These are phyloP conservation scores for Gracilinanus agilis DNA, from an alignment of 2,113 vertebrate species.

Conservation along the genomic window DNA sequence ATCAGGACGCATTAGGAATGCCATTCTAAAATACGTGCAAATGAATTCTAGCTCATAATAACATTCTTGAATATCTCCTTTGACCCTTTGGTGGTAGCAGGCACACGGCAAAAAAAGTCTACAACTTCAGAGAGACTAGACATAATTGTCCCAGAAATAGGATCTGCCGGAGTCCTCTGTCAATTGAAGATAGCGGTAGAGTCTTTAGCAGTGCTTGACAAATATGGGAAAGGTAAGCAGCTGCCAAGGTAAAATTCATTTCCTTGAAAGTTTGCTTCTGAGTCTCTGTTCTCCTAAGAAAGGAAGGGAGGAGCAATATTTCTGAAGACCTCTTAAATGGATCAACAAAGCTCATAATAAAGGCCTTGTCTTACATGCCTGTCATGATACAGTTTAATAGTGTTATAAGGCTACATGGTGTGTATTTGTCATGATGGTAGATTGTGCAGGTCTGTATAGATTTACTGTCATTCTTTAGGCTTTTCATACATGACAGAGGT, in stretches of 20 bases:
- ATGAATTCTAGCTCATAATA: neutral
- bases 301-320: slow-evolving; percentile 60
- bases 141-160: accelerated
- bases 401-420: slow-evolving; percentile 82
- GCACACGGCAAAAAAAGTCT: neutral
- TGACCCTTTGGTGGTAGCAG: neutral
- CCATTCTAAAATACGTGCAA: neutral
- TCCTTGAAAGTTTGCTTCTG: neutral
- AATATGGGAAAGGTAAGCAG: neutral
- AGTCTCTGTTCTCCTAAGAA: neutral
- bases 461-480: slow-evolving; percentile 88
- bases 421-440: slow-evolving; percentile 85
- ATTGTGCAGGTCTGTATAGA: slow-evolving; percentile 86
- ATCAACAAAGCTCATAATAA: slow-evolving; percentile 73
- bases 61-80: neutral
- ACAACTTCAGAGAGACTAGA: neutral
- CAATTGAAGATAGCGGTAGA: neutral
- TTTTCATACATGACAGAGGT: slow-evolving; percentile 83
- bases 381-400: slow-evolving; percentile 83
- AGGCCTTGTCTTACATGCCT: slow-evolving; percentile 80
- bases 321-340: slow-evolving; percentile 66
- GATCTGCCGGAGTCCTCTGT: neutral
- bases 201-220: neutral
- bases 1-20: neutral
- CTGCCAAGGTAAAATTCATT: neutral